These are phyloP conservation scores for Procambarus clarkii DNA, from an alignment of 1,140 invertebrate species.

Conservation along the genomic window DNA sequence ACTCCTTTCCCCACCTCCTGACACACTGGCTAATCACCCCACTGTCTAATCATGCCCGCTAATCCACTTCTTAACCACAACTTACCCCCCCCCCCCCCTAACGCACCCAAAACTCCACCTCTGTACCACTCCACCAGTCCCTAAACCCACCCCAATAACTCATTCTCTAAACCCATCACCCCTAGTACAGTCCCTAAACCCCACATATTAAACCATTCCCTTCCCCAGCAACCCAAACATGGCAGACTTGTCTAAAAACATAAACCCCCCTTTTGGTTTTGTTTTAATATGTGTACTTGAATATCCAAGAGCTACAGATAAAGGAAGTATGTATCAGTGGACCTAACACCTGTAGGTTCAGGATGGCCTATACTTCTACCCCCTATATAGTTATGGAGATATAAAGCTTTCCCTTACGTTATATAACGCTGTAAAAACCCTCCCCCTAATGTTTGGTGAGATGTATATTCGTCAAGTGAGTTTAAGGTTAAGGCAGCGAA, in stretches of 20 bases:
- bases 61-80: background rate
- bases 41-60: background rate
- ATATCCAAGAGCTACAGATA: no score
- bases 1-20: background rate
- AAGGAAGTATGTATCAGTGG: no score
- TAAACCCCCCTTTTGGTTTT: no score
- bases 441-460: background rate
- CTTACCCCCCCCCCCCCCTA: background rate
- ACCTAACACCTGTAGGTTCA: no score
- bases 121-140: background rate
- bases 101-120: no score
- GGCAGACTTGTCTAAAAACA: no score
- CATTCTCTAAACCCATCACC: no score
- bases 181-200: no score
- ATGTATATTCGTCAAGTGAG: background rate
- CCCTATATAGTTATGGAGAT: background rate
- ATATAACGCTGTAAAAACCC: background rate
- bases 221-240: no score
- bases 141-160: no score
- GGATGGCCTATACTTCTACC: background rate
- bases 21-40: background rate
- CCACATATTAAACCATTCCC: no score
- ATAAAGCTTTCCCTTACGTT: background rate
- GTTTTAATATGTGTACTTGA: no score
- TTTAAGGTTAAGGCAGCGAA: background rate